Base-by-base conservation (phyloP, 2,113 vertebrate genomes). In the Periophthalmodon schlosseri region DNA sequence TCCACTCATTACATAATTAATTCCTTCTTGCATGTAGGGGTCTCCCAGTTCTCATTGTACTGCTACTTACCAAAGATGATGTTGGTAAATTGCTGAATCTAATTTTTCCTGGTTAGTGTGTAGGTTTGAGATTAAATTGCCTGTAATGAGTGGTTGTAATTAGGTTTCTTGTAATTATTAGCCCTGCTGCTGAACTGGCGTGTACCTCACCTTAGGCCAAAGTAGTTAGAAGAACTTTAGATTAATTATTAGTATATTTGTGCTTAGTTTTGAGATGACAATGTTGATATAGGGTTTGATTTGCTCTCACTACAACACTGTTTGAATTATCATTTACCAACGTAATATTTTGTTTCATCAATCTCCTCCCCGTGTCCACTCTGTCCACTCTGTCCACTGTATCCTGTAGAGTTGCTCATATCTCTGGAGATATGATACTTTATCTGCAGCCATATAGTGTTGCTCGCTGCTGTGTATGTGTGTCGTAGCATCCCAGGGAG, bases 391-490 rank as follows among this genome's bases (percentile, higher is more conserved):
- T 61, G 73, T 70, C 68, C 78, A 28, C 28, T 67, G 71, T 72
- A 44, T 44, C 8, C 39, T 44, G 10, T 44, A 49, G 64, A 2
- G 34, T 73, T 61, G 15, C 47, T 50, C 63, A n/a, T 39, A 58
- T 80, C 83, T 68, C 75, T 85, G 72, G 70, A 76, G 80, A 86
- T 65, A 80, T 80, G 81, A 84, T 28, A 78, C 28, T 85, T 79
- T 71, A 77, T 84, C 80, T 82, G 82, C 86, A 74, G 69, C 76
- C 18, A 46, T 84, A 76, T 74, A 61, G 8, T 10, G 10, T 75
- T 80, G 68, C 81, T 13, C 56, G 72, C n/a, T 0, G 0, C 72
- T 69, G 68, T 52, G 65, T 47, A 68, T 57, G 60, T 23, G 23
- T 56, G n/a, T 54, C 39, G 34, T 4, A 23, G n/a, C 21, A 66